A percentile compares a stretch with the other conserved stretches of the same genome.
Evolutionary conservation across 2,888 invertebrate genomes (phyloP).

Genomic region (Operophtera brumata): DNA sequence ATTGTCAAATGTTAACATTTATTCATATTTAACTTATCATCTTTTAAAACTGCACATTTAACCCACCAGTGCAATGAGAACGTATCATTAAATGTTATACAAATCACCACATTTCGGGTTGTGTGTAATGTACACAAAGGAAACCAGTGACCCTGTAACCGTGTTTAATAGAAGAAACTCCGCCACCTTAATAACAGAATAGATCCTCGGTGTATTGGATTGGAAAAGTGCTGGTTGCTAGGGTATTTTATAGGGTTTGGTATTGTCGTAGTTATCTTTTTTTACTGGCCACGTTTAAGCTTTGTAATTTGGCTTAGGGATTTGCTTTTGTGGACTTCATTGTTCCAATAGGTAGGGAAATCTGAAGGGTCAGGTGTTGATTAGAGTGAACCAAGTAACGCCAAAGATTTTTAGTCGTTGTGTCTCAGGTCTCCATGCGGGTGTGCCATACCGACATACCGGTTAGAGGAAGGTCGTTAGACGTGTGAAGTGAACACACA

Average conservation of each 20-base stretch:
- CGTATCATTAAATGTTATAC: constrained; percentile 49
- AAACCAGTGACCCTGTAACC: constrained; percentile 63
- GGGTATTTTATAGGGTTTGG: constrained; percentile 29
- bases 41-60: constrained; percentile 16
- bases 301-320: constrained; percentile 28
- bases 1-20: constrained; percentile 12
- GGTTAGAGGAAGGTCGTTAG: constrained; percentile 80
- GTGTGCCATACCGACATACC: constrained; percentile 74
- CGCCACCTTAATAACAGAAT: constrained; percentile 75
- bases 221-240: constrained; percentile 50
- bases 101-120: constrained; percentile 59
- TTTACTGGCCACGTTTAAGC: constrained; percentile 28
- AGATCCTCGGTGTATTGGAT: constrained; percentile 55
- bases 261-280: constrained; percentile 17
- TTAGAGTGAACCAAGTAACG: constrained; percentile 63
- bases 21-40: constrained; percentile 13
- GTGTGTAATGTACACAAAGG: constrained; percentile 61
- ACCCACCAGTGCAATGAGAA: constrained; percentile 22
- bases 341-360: constrained; percentile 43
- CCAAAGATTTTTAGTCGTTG: constrained; percentile 64
- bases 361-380: constrained; percentile 51
- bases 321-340: constrained; percentile 28
- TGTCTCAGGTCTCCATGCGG: constrained; percentile 72
- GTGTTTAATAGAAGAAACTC: constrained; percentile 71
- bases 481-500: constrained; percentile 75